These are phyloP conservation scores for Sinodicranocentrus sp. DNA, from an alignment of 2,888 invertebrate species.

Conservation along the genomic window DNA sequence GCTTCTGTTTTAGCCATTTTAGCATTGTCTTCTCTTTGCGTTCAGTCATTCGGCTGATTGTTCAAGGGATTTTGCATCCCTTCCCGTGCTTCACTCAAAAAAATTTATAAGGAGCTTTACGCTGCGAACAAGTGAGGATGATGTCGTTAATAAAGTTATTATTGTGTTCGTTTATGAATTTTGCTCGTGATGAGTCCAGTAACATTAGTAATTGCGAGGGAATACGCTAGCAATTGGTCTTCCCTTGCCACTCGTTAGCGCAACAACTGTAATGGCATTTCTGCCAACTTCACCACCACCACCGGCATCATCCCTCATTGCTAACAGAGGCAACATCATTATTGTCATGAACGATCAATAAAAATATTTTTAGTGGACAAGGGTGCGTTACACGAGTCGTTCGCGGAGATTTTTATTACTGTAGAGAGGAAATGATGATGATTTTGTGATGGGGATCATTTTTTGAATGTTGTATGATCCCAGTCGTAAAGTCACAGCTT, in stretches of 20 bases:
- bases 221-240: background rate
- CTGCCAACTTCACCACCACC: conserved; percentile 25
- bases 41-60: conserved; percentile 55
- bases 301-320: conserved; percentile 37
- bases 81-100: conserved; percentile 24
- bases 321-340: conserved; percentile 31
- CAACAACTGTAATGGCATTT: background rate
- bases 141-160: conserved; percentile 39
- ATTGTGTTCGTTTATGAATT: background rate
- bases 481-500: no score
- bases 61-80: conserved; percentile 42
- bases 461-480: no score
- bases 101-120: conserved; percentile 16
- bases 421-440: no score
- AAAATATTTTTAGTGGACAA: background rate
- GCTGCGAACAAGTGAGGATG: background rate
- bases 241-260: background rate
- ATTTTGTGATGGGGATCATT: no score
- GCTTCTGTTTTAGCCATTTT: conserved; percentile 77
- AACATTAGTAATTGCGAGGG: conserved; percentile 22
- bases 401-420: no score
- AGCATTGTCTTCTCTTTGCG: conserved; percentile 73
- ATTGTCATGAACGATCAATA: conserved; percentile 15
- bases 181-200: conserved; percentile 50
- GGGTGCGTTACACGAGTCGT: no score